Evolutionary conservation across 2,888 invertebrate species (phyloP).

Genomic region (Lypha dubia): DNA sequence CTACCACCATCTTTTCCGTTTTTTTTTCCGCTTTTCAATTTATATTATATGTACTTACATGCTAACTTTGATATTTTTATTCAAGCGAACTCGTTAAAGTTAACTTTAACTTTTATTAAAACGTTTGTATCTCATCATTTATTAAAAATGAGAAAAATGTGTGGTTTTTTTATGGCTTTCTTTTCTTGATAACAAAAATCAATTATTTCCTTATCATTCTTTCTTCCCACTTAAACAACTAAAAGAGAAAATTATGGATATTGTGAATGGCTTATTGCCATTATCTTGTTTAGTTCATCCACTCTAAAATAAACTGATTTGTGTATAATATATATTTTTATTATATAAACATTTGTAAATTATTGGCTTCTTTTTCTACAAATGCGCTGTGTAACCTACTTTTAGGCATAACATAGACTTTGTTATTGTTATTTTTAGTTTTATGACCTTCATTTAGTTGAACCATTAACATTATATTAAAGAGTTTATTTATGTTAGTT

Average conservation of each 20-base stretch:
- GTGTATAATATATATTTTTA: neutral
- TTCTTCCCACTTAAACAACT: neutral
- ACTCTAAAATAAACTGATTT: no score
- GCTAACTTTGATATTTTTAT: no score
- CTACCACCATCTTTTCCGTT: no score
- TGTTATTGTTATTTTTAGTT: slow-evolving; percentile 48
- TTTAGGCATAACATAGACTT: slow-evolving; percentile 24
- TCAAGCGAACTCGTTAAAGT: no score
- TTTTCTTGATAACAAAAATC: neutral
- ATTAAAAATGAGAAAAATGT: neutral
- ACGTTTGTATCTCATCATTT: no score
- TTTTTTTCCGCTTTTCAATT: no score
- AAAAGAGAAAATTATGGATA: neutral
- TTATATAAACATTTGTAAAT: neutral
- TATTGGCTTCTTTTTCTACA: neutral
- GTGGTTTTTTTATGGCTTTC: neutral
- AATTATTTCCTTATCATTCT: neutral
- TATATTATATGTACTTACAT: no score
- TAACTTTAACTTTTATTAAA: no score
- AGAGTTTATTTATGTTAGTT: slow-evolving; percentile 31
- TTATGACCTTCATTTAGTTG: slow-evolving; percentile 57
- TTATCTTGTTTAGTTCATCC: slow-evolving; percentile 7
- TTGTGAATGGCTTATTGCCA: neutral
- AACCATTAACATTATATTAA: slow-evolving; percentile 55
- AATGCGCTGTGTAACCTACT: slow-evolving; percentile 45